Conservation (phyloP, 2,888 invertebrate species). For the Oscheius myriophilus region DNA sequence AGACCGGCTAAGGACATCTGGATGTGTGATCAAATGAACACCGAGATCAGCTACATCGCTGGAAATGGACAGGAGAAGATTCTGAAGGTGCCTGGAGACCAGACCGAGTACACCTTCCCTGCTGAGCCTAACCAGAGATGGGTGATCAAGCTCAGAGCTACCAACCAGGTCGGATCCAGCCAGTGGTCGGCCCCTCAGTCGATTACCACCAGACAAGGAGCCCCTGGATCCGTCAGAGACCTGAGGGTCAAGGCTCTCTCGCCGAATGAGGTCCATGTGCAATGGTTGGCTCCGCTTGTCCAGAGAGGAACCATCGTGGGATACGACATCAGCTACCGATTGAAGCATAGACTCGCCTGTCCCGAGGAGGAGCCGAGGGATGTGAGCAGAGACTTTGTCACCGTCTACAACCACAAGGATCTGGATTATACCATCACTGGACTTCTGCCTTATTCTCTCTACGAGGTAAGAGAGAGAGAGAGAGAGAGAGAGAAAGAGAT, state of each 20-base stretch:
- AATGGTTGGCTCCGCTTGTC: constrained; percentile 67
- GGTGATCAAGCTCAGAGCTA: constrained; percentile 62
- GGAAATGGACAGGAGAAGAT: constrained; percentile 64
- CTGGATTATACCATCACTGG: constrained; percentile 69
- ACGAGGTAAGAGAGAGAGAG: constrained; percentile 54
- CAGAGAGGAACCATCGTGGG: constrained; percentile 69
- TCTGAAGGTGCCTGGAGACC: constrained; percentile 65
- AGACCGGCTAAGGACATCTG: constrained; percentile 68
- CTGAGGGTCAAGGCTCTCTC: constrained; percentile 60
- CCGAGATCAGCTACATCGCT: constrained; percentile 68
- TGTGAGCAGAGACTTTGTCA: constrained; percentile 69
- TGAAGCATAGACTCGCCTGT: constrained; percentile 70
- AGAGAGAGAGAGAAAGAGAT: too few relatives aligned
- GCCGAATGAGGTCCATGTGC: constrained; percentile 65
- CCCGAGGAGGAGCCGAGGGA: constrained; percentile 70
- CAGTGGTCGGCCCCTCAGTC: constrained; percentile 66
- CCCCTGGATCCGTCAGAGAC: constrained; percentile 68
- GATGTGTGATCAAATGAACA: constrained; percentile 69
- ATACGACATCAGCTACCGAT: constrained; percentile 69
- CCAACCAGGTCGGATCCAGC: constrained; percentile 56
- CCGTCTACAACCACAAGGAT: constrained; percentile 71
- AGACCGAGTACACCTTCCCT: constrained; percentile 69
- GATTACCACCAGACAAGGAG: constrained; percentile 68
- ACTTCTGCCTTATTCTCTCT: constrained; percentile 69
- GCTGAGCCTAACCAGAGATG: constrained; percentile 69